Evolutionary conservation across 1,140 invertebrate genomes (phyloP).

Genomic region (Temnothorax curvispinosus): DNA sequence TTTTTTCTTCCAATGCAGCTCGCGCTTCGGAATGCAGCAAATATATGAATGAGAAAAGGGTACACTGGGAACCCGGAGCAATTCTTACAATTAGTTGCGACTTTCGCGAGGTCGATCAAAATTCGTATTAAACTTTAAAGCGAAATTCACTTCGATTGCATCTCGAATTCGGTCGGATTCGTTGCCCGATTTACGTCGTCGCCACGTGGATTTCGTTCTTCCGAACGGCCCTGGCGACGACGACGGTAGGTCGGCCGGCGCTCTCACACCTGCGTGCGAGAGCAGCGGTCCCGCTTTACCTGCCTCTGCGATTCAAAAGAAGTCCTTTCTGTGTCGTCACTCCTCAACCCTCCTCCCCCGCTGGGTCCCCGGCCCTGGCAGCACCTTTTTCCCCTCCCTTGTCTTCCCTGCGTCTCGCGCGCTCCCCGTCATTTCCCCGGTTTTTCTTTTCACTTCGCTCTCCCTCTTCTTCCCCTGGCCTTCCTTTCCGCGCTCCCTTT

Average conservation of each 20-base stretch:
- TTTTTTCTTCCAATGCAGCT: not conserved
- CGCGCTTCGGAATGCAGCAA: not conserved
- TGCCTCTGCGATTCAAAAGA: slow-evolving; percentile 68
- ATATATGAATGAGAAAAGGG: too few relatives aligned
- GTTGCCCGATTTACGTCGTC: not conserved
- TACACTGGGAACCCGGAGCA: not conserved
- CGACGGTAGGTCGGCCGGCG: slow-evolving; percentile 59
- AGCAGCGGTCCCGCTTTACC: slow-evolving; percentile 62
- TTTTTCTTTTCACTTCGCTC: slow-evolving; percentile 46
- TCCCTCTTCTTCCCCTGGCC: not conserved
- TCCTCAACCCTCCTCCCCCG: slow-evolving; percentile 24
- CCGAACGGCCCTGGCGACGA: not conserved
- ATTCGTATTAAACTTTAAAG: not conserved
- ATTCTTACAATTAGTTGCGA: not conserved
- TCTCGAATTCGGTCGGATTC: not conserved
- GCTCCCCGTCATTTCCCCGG: slow-evolving; percentile 33
- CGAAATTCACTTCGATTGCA: not conserved
- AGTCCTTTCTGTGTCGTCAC: slow-evolving; percentile 60
- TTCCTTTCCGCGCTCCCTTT: slow-evolving; percentile 45
- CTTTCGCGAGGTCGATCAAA: not conserved
- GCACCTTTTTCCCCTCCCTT: slow-evolving; percentile 24
- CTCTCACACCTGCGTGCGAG: slow-evolving; percentile 65
- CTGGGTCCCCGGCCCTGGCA: not conserved
- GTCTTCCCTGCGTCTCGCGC: slow-evolving; percentile 14
- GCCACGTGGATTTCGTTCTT: slow-evolving; percentile 34